Conservation (phyloP, 2,888 invertebrate genomes). For the Spilarctia lutea region DNA sequence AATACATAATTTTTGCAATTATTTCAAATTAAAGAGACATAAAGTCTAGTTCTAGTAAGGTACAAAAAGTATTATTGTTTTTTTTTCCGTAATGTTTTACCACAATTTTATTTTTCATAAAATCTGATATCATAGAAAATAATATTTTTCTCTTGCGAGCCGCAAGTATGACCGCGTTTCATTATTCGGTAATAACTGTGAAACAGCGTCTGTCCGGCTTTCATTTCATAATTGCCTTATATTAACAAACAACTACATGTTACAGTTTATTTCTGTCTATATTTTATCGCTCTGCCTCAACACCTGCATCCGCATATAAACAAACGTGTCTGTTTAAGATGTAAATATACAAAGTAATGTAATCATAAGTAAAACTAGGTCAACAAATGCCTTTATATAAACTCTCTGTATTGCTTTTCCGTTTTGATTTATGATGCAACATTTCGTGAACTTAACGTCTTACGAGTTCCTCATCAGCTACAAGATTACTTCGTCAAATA, state of each 20-base stretch:
- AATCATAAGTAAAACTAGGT: constrained; percentile 47
- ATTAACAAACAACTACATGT: constrained; percentile 36
- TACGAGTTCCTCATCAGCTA: constrained; percentile 2
- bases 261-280: constrained; percentile 37
- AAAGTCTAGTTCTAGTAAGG: too few species aligned
- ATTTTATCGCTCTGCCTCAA: constrained; percentile 32
- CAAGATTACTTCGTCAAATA: constrained; percentile 4
- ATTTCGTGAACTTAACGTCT: constrained; percentile 5
- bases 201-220: constrained; percentile 23
- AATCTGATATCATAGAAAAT: background rate
- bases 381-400: constrained; percentile 28
- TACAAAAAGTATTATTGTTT: too few species aligned
- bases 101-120: background rate
- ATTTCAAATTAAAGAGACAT: too few species aligned
- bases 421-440: constrained; percentile 10
- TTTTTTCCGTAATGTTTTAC: background rate
- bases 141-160: background rate
- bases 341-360: constrained; percentile 48
- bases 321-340: constrained; percentile 40
- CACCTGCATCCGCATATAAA: constrained; percentile 48
- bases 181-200: constrained; percentile 20
- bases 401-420: background rate
- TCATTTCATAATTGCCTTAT: constrained; percentile 47
- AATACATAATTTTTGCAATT: too few species aligned
- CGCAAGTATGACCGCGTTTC: background rate